phyloP scores from a whole-genome alignment of 1,140 invertebrate species.

The Calephelis virginiensis region DNA sequence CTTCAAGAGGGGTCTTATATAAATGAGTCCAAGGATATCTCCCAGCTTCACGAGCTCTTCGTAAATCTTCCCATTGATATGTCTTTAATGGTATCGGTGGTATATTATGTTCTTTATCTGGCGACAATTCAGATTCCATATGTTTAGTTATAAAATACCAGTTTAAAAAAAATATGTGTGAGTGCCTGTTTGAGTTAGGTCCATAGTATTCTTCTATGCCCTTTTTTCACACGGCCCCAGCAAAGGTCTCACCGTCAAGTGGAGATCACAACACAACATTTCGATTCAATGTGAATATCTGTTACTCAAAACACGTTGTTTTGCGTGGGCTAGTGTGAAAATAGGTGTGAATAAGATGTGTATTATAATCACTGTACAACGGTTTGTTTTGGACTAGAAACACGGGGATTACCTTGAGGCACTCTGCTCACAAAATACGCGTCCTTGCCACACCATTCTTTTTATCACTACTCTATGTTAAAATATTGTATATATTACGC shows the following conservation, averaged over 20 bases:
- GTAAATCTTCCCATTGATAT: slow-evolving; percentile 86
- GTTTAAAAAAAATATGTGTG: slow-evolving; percentile 33
- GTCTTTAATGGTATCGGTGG: slow-evolving; percentile 82
- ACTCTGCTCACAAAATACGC: slow-evolving; percentile 39
- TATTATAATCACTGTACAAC: slow-evolving; percentile 58
- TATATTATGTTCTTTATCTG: slow-evolving; percentile 70
- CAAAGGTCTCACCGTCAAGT: slow-evolving; percentile 60
- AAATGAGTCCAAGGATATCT: slow-evolving; percentile 86
- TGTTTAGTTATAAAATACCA: slow-evolving; percentile 51
- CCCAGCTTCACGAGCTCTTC: slow-evolving; percentile 79
- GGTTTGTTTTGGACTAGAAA: slow-evolving; percentile 60
- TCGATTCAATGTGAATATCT: slow-evolving; percentile 64
- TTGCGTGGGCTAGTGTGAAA: slow-evolving; percentile 76
- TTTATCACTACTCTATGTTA: slow-evolving; percentile 39
- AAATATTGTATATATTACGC: slow-evolving; percentile 35
- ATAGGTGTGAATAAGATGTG: slow-evolving; percentile 75
- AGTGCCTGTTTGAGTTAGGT: slow-evolving; percentile 35
- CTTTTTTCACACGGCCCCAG: slow-evolving; percentile 56
- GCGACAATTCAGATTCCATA: slow-evolving; percentile 74
- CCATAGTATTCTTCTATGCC: slow-evolving; percentile 37
- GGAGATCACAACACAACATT: slow-evolving; percentile 75
- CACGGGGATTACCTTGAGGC: slow-evolving; percentile 62
- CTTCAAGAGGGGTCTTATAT: slow-evolving; percentile 77
- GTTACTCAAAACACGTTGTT: slow-evolving; percentile 70
- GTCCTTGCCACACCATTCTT: slow-evolving; percentile 40